Evolutionary conservation across 2,888 invertebrate species (phyloP).

Genomic region (Serrognathus titanus): DNA sequence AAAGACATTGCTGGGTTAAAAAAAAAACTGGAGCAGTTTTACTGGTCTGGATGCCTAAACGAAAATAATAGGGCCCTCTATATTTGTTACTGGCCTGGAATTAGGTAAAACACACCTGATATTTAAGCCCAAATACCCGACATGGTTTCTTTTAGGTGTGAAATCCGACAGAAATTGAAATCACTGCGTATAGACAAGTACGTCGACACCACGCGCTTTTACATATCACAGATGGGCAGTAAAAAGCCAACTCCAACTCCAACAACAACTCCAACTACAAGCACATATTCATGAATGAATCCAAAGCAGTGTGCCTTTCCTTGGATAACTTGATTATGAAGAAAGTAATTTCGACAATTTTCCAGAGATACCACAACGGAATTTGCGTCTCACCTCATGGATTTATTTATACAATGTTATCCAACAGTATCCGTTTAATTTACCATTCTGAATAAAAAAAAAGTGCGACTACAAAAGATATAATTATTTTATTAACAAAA

Average conservation of each 20-base stretch:
- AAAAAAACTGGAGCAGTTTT: constrained; percentile 40
- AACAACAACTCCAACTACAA: constrained; percentile 37
- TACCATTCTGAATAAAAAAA: constrained; percentile 1
- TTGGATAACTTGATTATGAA: constrained; percentile 37
- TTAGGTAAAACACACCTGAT: constrained; percentile 30
- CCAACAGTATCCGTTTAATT: constrained; percentile 36
- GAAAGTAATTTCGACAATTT: constrained; percentile 34
- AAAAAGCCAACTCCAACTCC: no score
- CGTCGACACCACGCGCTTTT: constrained; percentile 41
- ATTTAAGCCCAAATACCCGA: neutral
- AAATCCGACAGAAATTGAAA: constrained; percentile 36
- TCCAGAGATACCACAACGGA: constrained; percentile 35
- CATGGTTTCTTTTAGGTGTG: constrained; percentile 28
- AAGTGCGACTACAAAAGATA: no score
- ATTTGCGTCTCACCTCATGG: constrained; percentile 28
- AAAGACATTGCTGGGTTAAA: constrained; percentile 42
- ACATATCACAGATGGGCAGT: constrained; percentile 35
- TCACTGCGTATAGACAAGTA: constrained; percentile 31
- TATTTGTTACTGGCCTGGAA: constrained; percentile 46
- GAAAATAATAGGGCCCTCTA: constrained; percentile 41
- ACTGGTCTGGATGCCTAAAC: constrained; percentile 36
- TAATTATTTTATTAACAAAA: no score
- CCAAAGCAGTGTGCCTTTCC: constrained; percentile 42
- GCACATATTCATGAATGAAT: constrained; percentile 46
- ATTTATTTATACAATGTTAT: constrained; percentile 31